A percentile compares a stretch with the other conserved stretches of the same genome.
Evolutionary conservation across 2,888 invertebrate species (phyloP).

Genomic region (Linnaemya tessellans): DNA sequence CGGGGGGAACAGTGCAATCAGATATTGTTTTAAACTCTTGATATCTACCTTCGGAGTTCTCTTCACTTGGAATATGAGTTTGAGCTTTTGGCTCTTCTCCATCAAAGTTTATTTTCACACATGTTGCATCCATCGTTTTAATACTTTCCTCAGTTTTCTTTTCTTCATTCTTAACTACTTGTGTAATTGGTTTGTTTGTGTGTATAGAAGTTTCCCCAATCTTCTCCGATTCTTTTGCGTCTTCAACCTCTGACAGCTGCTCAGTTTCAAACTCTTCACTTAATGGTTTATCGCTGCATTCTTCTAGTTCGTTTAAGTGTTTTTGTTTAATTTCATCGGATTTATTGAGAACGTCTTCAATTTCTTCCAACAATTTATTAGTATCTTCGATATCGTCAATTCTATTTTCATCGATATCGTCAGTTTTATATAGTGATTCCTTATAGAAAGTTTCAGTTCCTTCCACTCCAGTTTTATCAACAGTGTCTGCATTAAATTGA

Average conservation of each 20-base stretch:
- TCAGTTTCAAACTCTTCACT: constrained; percentile 61
- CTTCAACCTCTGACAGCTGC: constrained; percentile 13
- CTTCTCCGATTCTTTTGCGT: neutral
- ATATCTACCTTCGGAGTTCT: neutral
- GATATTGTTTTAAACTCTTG: too few species aligned
- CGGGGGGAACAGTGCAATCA: too few species aligned
- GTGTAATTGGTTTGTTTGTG: neutral
- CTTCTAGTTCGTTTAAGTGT: constrained; percentile 44
- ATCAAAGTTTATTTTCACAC: neutral
- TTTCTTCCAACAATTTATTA: constrained; percentile 72
- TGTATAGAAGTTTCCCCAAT: neutral
- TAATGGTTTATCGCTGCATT: constrained; percentile 32
- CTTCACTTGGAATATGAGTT: neutral
- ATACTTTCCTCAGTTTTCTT: neutral
- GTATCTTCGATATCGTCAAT: constrained; percentile 46
- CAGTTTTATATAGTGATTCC: neutral
- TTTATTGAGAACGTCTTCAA: constrained; percentile 75
- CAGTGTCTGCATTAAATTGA: neutral
- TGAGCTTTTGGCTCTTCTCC: neutral
- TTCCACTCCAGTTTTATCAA: neutral
- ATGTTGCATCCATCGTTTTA: neutral
- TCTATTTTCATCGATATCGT: neutral
- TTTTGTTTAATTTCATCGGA: constrained; percentile 74
- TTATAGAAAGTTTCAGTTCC: neutral
- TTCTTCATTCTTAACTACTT: neutral